phyloP scores from a whole-genome alignment of 2,797 vertebrate species.

The Catostomus latipinnis region DNA sequence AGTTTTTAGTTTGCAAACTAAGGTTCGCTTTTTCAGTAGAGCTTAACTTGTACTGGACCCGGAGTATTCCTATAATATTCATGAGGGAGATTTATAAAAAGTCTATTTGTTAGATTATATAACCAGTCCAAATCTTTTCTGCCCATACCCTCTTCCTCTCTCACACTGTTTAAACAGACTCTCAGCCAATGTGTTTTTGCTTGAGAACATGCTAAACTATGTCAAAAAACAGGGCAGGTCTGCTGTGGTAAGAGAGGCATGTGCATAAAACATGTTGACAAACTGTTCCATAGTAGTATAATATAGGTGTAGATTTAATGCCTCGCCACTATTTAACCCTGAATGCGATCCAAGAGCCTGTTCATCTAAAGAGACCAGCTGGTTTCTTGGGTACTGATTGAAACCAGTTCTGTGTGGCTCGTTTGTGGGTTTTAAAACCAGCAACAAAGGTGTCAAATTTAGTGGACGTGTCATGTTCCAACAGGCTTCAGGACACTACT shows the following conservation, averaged over 20 bases:
- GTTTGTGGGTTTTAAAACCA: constrained; percentile 45
- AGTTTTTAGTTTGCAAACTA: too few species aligned
- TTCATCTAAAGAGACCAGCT: constrained; percentile 28
- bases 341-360: constrained; percentile 2
- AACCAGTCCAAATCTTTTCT: too few species aligned
- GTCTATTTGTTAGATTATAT: too few species aligned
- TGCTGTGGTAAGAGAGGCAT: background rate
- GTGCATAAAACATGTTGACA: constrained; percentile 21
- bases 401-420: constrained; percentile 37
- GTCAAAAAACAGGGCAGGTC: too few species aligned
- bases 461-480: background rate
- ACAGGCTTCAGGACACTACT: background rate
- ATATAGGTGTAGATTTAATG: constrained; percentile 45
- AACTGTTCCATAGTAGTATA: constrained; percentile 8
- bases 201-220: too few species aligned
- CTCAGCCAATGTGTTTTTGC: too few species aligned
- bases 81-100: too few species aligned
- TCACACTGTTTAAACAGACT: too few species aligned
- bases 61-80: too few species aligned
- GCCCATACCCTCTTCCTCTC: too few species aligned
- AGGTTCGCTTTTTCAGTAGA: too few species aligned
- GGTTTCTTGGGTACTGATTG: constrained; percentile 44
- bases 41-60: too few species aligned
- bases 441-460: constrained; percentile 35
- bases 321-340: constrained; percentile 6